Conservation (phyloP, 2,113 vertebrate species). For the Oreochromis spilurus region DNA sequence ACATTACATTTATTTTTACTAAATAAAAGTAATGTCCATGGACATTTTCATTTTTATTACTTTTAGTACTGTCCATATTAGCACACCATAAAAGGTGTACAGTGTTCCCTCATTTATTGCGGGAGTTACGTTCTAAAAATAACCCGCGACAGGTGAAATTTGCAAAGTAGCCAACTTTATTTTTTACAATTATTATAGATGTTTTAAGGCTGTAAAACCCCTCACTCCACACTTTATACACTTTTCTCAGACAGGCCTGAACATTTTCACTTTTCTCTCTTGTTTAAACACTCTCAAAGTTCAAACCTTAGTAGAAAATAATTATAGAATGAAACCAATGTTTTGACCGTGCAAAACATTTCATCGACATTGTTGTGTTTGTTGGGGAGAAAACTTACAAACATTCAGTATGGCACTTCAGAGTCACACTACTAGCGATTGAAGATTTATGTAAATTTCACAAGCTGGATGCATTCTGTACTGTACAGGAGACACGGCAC, state of each 20-base stretch:
- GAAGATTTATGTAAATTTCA: neutral
- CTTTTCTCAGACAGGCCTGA: neutral
- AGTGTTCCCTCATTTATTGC: neutral
- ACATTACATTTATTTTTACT: neutral
- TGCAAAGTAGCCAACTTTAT: fast-evolving
- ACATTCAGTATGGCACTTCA: neutral
- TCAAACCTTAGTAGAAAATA: neutral
- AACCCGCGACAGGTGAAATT: fast-evolving
- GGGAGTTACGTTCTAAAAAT: neutral
- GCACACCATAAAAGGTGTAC: neutral
- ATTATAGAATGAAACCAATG: neutral
- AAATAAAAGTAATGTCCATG: fast-evolving
- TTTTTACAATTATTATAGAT: neutral
- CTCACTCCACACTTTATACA: neutral
- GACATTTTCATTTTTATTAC: neutral
- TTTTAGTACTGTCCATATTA: neutral
- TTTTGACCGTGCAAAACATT: neutral
- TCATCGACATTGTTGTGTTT: fast-evolving
- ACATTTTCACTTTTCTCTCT: neutral
- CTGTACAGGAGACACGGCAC: neutral
- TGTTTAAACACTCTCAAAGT: neutral
- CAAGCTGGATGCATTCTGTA: neutral
- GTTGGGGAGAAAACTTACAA: neutral
- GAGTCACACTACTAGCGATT: neutral
- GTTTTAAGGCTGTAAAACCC: neutral